Evolutionary conservation across 2,113 vertebrate species (phyloP).

Genomic region (Malurus elegans): DNA sequence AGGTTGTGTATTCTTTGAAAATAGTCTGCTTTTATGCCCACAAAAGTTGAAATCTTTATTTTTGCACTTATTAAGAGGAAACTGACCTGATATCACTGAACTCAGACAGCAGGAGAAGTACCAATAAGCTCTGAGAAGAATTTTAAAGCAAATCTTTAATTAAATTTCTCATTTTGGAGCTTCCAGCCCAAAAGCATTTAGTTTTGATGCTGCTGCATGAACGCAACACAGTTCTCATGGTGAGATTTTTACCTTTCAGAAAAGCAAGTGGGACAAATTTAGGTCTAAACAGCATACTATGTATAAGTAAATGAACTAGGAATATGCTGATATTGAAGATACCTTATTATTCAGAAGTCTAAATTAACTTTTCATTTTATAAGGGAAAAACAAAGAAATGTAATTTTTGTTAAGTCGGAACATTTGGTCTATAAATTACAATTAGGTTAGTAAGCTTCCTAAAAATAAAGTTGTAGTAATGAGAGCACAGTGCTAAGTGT

Average conservation of each 20-base stretch:
- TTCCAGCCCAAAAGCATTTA: not conserved
- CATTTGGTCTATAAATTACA: constrained; percentile 1
- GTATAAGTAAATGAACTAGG: not conserved
- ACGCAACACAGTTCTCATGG: not conserved
- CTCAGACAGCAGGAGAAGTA: not conserved
- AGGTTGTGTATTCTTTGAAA: not conserved
- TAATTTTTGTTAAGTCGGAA: not conserved
- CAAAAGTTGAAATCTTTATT: not conserved
- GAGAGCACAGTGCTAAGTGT: not conserved
- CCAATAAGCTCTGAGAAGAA: not conserved
- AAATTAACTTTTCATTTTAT: constrained; percentile 4
- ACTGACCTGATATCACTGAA: not conserved
- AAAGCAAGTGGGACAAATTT: not conserved
- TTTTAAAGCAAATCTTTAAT: constrained; percentile 46
- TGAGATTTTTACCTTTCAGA: not conserved
- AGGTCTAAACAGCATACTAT: not conserved
- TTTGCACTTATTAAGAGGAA: not conserved
- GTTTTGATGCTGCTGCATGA: not conserved
- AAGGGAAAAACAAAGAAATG: not conserved
- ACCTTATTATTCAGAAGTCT: not conserved
- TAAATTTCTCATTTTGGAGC: constrained; percentile 3
- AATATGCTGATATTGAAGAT: not conserved
- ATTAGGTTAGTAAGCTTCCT: not conserved
- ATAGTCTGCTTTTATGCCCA: not conserved
- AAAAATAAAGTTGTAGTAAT: not conserved